Conservation (phyloP, 2,888 invertebrate species). For the Mellilla xanthometata region DNA sequence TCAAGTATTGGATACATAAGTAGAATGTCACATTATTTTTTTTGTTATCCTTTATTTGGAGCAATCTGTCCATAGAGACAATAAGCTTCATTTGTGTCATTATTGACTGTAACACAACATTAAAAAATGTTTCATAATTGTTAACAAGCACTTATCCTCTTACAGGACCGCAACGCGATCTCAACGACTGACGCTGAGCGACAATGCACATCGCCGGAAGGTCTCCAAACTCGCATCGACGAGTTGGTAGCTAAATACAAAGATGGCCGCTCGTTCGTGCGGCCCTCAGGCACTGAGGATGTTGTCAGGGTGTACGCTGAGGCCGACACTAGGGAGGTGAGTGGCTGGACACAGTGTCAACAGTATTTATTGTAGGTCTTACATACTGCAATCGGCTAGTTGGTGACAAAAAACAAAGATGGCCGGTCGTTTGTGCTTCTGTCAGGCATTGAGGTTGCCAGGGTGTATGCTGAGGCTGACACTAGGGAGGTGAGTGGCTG, state of each 20-base stretch:
- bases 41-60: too few relatives aligned
- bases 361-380: too few relatives aligned
- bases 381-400: constrained; percentile 90
- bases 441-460: constrained; percentile 98
- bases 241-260: constrained; percentile 85
- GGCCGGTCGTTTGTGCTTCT: constrained; percentile 96
- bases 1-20: too few relatives aligned
- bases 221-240: constrained; percentile 92
- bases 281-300: constrained; percentile 99
- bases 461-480: too few relatives aligned
- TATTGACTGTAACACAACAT: too few relatives aligned
- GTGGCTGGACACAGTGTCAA: too few relatives aligned
- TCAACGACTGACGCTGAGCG: constrained; percentile 95
- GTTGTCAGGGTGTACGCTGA: constrained; percentile 98
- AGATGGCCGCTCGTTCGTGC: constrained; percentile 93
- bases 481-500: too few relatives aligned
- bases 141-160: constrained; percentile 2
- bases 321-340: constrained; percentile 87
- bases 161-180: constrained; percentile 91
- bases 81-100: too few relatives aligned
- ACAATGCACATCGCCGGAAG: constrained; percentile 89
- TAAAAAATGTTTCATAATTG: too few relatives aligned
- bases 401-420: constrained; percentile 85
- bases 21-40: too few relatives aligned
- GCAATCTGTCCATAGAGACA: too few relatives aligned